Evolutionary conservation across 2,888 invertebrate genomes (phyloP), one percentile per base, ranked within the genome.

Genomic region (Polyploca ridens): DNA sequence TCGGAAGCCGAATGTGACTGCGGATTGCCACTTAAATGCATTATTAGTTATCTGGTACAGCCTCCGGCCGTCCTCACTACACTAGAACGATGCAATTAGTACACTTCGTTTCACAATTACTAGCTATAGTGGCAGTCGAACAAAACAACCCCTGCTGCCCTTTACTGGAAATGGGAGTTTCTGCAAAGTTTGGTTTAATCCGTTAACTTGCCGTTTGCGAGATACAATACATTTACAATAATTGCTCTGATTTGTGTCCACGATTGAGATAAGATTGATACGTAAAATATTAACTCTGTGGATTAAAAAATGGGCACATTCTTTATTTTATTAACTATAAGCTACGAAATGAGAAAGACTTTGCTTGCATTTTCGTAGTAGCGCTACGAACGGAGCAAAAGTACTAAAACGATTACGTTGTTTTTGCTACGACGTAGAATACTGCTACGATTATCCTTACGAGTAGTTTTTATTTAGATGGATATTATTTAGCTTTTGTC

Each of bases 1-100:
- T 68, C 71, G 78, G 71, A 75, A 73, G 76, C 73, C 70, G 78
- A 82, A 83, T 80, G 80, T 81, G 78, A 69, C 69, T 63, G 72
- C 69, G 75, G 82, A 85, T 83, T 75, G 85, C 81, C 82, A 76
- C 80, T 85, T 85, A 86, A 85, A 78, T 83, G 81, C 80, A 78
- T 85, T 85, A 87, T 84, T 87, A 85, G 81, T 82, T 83, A 83
- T 84, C 83, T 81, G 73, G 73, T 68, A 66, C 70, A 69, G 65
- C 65, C 67, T 65, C 68, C 66, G 64, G 68, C 75, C 71, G 72
- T 71, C 70, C 58, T 58, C 58, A 44, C 58, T 58, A 62, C 41
- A 71, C 72, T 63, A 66, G 64, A 67, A 71, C 76, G 73, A 74
- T 74, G 77, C 77, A 78, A 81, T 85, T 82, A 80, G 77, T 78